Evolutionary conservation across 2,888 invertebrate genomes (phyloP).

Genomic region (Catocala fraxini): DNA sequence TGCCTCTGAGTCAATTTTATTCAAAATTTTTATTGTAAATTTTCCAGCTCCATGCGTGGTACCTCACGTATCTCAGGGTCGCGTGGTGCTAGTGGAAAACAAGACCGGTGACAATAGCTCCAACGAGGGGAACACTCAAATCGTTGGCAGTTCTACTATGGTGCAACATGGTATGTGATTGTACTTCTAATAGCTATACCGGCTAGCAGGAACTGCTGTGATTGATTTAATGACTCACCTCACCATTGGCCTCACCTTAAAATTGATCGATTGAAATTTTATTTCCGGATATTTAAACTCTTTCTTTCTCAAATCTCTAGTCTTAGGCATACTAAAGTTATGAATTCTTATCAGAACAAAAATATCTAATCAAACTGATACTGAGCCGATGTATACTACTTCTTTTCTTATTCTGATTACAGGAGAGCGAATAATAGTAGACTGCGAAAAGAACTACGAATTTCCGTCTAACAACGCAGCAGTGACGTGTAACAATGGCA

Average conservation of each 20-base stretch:
- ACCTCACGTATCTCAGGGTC: slow-evolving; percentile 94
- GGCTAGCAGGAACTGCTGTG: too few relatives aligned
- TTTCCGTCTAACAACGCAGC: slow-evolving; percentile 92
- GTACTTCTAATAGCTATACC: background rate
- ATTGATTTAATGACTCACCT: too few relatives aligned
- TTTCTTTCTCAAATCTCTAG: too few relatives aligned
- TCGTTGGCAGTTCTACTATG: slow-evolving; percentile 84
- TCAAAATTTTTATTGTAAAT: too few relatives aligned
- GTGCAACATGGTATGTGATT: slow-evolving; percentile 78
- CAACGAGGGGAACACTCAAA: slow-evolving; percentile 83
- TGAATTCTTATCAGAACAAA: too few relatives aligned
- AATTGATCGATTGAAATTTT: too few relatives aligned
- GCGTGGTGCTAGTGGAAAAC: slow-evolving; percentile 90
- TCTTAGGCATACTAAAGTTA: too few relatives aligned
- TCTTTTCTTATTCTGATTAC: slow-evolving; percentile 36
- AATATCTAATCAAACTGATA: too few relatives aligned
- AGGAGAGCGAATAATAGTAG: slow-evolving; percentile 88
- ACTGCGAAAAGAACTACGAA: slow-evolving; percentile 95
- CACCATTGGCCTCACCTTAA: too few relatives aligned
- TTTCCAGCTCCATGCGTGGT: slow-evolving; percentile 96
- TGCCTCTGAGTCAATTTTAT: too few relatives aligned
- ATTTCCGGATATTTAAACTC: too few relatives aligned
- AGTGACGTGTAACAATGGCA: slow-evolving; percentile 97
- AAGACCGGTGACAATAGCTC: slow-evolving; percentile 82
- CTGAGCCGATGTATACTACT: too few relatives aligned